Evolutionary conservation across 2,888 invertebrate species (phyloP).

Genomic region (Apoda limacodes): DNA sequence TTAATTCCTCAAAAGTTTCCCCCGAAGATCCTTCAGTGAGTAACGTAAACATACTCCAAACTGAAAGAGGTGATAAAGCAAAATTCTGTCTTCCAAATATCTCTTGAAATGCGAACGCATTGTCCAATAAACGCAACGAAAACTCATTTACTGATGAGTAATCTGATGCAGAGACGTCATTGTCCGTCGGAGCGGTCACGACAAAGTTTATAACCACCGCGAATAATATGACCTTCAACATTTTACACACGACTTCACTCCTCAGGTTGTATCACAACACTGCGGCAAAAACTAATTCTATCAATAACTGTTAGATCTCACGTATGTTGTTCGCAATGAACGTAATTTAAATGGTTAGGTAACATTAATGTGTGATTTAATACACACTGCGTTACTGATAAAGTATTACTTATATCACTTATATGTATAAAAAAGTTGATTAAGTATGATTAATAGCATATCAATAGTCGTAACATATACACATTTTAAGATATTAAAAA

Average conservation of each 20-base stretch:
- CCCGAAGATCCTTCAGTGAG: constrained; percentile 55
- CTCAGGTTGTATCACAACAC: constrained; percentile 9
- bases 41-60: constrained; percentile 54
- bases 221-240: constrained; percentile 34
- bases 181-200: constrained; percentile 32
- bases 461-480: no score
- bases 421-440: no score
- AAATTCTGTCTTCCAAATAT: constrained; percentile 45
- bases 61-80: constrained; percentile 49
- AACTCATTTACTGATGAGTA: constrained; percentile 46
- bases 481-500: no score
- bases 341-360: constrained; percentile 43
- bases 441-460: no score
- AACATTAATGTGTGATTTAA: constrained; percentile 24
- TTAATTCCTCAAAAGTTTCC: constrained; percentile 47
- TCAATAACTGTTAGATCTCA: constrained; percentile 26
- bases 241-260: constrained; percentile 23
- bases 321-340: constrained; percentile 40
- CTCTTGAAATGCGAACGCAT: constrained; percentile 46
- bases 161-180: constrained; percentile 22
- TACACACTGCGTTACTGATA: no score
- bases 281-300: background rate
- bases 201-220: constrained; percentile 30
- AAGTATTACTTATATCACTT: no score
- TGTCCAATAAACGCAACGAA: constrained; percentile 43